Evolutionary conservation across 2,888 invertebrate species (phyloP), one percentile per base, ranked within the genome.

Genomic region (Deilephila elpenor): DNA sequence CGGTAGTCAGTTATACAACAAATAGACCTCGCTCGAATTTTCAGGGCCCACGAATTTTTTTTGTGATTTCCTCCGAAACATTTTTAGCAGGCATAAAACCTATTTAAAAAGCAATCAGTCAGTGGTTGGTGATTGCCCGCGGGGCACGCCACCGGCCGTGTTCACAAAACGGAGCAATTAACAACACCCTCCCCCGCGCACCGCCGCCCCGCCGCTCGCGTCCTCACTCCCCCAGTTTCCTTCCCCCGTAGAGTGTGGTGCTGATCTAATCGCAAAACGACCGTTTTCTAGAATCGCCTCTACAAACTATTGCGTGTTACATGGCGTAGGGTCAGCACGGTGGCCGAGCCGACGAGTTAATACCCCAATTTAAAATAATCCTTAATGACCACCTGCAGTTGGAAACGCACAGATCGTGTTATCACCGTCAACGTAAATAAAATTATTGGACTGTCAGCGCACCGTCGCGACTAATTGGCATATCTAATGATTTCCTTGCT

Each of bases 31-130:
- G 83, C 78, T 84, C 81, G 84, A 85, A 83, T 86, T 87, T 86
- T 86, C 86, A 88, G 87, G 88, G 87, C 85, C 83, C 89, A 88
- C 86, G 87, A 88, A 88, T 88, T 82, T 88, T 91, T 89, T 86
- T 90, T 89, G 88, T 89, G 90, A 91, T 92, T 93, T 92, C 91
- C 90, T 90, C 87, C 81, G 87, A 89, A 91, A 89, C 88, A 91
- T 92, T 94, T 93, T 93, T 92, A 92, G 92, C 90, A 87, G 89
- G 91, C 90, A 93, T 93, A 93, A 93, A 94, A 93, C 93, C 94
- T 94, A 94, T 94, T 94, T 94, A 94, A 94, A 94, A 94, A 93
- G 94, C 94, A 93, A 94, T 94, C 94, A 94, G 93, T 94, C 94
- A 94, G 92, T 80, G 90, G 86, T 82, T 89, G 93, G 89, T 94